Conservation (phyloP, 2,113 vertebrate genomes). For the Vimba vimba region DNA sequence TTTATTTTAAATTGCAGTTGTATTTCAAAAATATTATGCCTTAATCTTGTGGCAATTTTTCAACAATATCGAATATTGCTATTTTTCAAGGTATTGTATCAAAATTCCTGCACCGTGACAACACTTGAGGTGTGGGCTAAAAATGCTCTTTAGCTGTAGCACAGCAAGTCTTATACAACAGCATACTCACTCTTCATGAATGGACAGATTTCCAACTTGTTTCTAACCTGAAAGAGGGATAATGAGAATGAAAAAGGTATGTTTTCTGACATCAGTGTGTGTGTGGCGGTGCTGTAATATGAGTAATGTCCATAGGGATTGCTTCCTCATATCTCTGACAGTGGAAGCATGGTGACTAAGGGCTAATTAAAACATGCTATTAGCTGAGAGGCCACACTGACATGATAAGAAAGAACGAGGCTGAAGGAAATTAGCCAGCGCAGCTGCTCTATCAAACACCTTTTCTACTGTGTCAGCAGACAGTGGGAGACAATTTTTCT, state of each 20-base stretch:
- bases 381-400: slow-evolving; percentile 59
- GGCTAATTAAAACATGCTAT: slow-evolving; percentile 65
- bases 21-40: neutral
- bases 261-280: neutral
- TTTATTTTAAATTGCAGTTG: neutral
- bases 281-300: slow-evolving; percentile 47
- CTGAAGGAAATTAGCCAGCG: slow-evolving; percentile 59
- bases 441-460: slow-evolving; percentile 57
- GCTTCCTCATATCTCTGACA: slow-evolving; percentile 57
- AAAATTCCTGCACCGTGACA: neutral
- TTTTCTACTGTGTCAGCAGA: slow-evolving; percentile 50
- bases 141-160: neutral
- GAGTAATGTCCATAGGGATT: slow-evolving; percentile 54
- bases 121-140: neutral
- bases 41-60: neutral
- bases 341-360: slow-evolving; percentile 57
- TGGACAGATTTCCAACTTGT: neutral
- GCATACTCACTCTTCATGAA: neutral
- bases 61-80: neutral
- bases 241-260: neutral
- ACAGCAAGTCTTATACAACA: neutral
- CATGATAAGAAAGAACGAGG: slow-evolving; percentile 61
- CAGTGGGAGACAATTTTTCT: slow-evolving; percentile 45
- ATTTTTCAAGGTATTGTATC: neutral
- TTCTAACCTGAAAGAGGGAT: neutral